Base-by-base conservation (phyloP, 2,888 invertebrate species). In the Scotopteryx bipunctaria region DNA sequence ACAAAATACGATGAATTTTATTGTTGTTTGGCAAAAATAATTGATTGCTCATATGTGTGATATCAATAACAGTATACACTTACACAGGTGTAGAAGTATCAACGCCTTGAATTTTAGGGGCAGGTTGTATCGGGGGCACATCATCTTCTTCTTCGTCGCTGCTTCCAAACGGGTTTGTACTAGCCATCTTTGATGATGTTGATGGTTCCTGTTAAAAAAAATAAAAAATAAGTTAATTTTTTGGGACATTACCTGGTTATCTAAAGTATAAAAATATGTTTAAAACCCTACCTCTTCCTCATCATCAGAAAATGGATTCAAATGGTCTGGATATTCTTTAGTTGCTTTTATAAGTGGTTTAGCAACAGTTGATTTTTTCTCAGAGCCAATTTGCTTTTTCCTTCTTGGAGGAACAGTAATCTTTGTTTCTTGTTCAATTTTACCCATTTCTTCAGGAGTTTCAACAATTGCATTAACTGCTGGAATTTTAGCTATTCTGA, bases 271-370 rank as follows among this genome's bases (percentile, higher is more conserved):
- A n/a, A n/a, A n/a, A n/a, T n/a, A n/a, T n/a, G n/a, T n/a, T n/a
- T n/a, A n/a, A n/a, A n/a, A n/a, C n/a, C 61, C 55, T 69, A 81
- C 81, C 72, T 79, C 81, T 63, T 83, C 86, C 33, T 86, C 86
- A 31, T 92, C 92, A 16, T 95, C 95, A 63, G 94, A 94, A 83
- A 97, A 97, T 3, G 97, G 97, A 91, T 97, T 97, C 58, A 97
- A 88, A 71, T 95, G 93, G 59, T 93, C 93, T 0, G 97, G 97
- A 86, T 97, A 96, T 58, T 76, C 63, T 56, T 75, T 76, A 48
- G 57, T 47, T 16, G 61, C 50, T 14, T 66, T 69, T 3, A 55
- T 48, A 32, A 59, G 45, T 46, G 56, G 50, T 57, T 69, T 69
- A 50, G 61, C 59, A 27, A 4, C 16, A 56, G 42, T 29, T 48